Percentiles rank a stretch among this genome's conserved stretches.
Evolutionary conservation across 2,113 vertebrate genomes (phyloP).

Genomic region (Smithornis capensis): DNA sequence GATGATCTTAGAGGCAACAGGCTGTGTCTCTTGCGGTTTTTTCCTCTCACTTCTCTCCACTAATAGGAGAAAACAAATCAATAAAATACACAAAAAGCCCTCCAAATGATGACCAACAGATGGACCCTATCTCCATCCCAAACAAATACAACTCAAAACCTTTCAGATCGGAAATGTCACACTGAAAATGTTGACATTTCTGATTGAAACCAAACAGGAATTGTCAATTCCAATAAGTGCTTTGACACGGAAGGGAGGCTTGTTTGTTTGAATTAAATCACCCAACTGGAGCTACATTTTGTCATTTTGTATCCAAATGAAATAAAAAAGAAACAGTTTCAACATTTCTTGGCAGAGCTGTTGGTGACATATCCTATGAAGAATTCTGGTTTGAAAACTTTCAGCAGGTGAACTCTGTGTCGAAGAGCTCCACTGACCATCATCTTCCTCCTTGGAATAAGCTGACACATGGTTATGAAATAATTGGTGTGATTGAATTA

Average conservation of each 20-base stretch:
- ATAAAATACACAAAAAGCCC: background rate
- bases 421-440: background rate
- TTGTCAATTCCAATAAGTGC: background rate
- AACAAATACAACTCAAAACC: background rate
- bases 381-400: background rate
- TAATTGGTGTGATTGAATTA: background rate
- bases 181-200: background rate
- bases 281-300: background rate
- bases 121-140: background rate
- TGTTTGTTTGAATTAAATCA: slow-evolving; percentile 16
- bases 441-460: background rate
- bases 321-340: background rate
- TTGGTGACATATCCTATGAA: background rate
- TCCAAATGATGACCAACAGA: background rate
- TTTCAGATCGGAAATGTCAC: background rate
- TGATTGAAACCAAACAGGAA: slow-evolving; percentile 24
- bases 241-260: background rate
- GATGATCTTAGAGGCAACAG: background rate
- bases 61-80: background rate
- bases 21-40: fast-evolving
- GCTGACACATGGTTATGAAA: background rate
- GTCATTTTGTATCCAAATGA: background rate
- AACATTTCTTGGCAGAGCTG: background rate
- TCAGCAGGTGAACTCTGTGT: background rate
- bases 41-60: background rate